Percentiles rank a stretch among this genome's conserved stretches.
These are phyloP conservation scores for Echeneis naucrates DNA, from an alignment of 2,797 vertebrate species.

Conservation along the genomic window DNA sequence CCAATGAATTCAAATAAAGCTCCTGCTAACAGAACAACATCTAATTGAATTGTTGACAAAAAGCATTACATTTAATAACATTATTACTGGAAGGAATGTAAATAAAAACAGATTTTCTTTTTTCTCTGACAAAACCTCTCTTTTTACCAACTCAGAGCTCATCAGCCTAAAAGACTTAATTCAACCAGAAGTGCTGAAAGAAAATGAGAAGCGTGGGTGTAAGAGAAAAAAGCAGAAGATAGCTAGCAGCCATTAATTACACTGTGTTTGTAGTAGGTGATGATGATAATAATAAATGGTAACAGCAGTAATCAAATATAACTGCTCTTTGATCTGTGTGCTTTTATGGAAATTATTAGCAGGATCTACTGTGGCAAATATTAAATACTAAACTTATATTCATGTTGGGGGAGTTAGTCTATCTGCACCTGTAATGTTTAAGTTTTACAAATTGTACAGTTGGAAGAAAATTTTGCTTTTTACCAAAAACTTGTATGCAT, in stretches of 20 bases:
- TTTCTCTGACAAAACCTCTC: not conserved
- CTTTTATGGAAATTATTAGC: constrained; percentile 6
- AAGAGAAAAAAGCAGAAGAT: constrained; percentile 3
- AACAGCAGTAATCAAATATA: constrained; percentile 10
- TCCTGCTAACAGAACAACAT: not conserved
- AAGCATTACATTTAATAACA: not conserved
- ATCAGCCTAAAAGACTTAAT: constrained; percentile 15
- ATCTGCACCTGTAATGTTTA: not conserved
- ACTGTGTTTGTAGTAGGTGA: not conserved
- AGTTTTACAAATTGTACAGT: not conserved
- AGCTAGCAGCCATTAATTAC: constrained; percentile 19
- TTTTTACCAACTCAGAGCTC: not conserved
- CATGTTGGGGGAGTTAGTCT: not conserved
- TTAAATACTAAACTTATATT: not conserved
- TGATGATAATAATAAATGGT: not conserved
- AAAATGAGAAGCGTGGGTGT: constrained; percentile 14
- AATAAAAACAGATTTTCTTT: not conserved
- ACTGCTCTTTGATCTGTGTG: constrained; percentile 8
- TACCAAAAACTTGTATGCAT: not conserved
- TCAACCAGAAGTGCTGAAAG: constrained; percentile 10
- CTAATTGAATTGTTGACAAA: constrained; percentile 1
- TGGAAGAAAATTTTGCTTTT: not conserved
- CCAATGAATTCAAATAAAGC: constrained; percentile 12
- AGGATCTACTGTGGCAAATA: not conserved
- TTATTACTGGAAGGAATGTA: constrained; percentile 12